Evolutionary conservation across 30 jellyfish, hydroid and myxozoan genomes (phyloP), one percentile per base, ranked within the genome.

Genomic region (Pelagia noctiluca): DNA sequence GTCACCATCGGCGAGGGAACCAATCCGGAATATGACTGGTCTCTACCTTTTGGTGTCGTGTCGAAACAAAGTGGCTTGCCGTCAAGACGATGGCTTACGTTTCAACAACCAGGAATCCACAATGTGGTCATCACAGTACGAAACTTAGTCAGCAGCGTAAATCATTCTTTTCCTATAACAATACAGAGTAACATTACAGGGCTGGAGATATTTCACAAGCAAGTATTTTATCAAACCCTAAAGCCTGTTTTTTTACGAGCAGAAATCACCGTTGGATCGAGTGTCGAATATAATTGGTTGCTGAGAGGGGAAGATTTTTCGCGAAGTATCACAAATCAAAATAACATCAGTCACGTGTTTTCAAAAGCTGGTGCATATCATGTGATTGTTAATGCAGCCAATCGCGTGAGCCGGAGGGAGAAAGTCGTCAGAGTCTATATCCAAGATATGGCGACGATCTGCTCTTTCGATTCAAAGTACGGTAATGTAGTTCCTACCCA

Each of bases 311-410:
- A 1, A 22, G 21, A 12, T 3, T 21, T 30, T 26, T 16, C 61
- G 8, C 7, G 19, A 33, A 23, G 30, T n/a, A 21, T 2, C 12
- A 33, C 35, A 16, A 35, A 24, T 26, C 28, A 69, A 21, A 63
- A 50, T 11, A 48, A 37, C 35, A n/a, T 79, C 1, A 28, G 21
- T 8, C 76, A 52, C 35, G 32, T 12, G 12, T 48, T 82, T 47
- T 23, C 31, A 2, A 30, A 13, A n/a, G 48, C 85, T 29, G 96
- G 96, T 3, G 38, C 1, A 18, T 86, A 74, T 31, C 25, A 21
- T 3, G 21, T 86, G 33, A 38, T 52, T 22, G 96, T 76, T 21
- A 70, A 35, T 36, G 96, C 89, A 2, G 22, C 81, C 29, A 86
- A 86, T 57, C 26, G 31, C 1, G 84, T 86, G 24, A 76, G 86